phyloP scores from a whole-genome alignment of 2,113 vertebrate species.

The Epinephelus cyanopodus region DNA sequence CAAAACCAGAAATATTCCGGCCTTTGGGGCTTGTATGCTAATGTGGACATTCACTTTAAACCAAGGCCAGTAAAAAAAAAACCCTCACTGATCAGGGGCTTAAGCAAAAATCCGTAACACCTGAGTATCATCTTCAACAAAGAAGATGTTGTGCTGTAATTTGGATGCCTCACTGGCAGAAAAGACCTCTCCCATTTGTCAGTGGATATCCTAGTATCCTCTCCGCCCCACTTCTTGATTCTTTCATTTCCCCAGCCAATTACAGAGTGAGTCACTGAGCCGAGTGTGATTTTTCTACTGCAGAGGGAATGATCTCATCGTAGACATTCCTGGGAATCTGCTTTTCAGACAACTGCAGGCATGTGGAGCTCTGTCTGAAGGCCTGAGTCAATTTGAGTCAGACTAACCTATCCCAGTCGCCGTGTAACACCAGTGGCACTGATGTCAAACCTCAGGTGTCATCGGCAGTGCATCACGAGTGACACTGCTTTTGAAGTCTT shows the following conservation, averaged over 20 bases:
- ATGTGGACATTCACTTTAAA: slow-evolving; percentile 17
- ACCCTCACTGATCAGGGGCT: slow-evolving; percentile 17
- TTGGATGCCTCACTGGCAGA: slow-evolving; percentile 19
- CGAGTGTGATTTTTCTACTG: slow-evolving; percentile 34
- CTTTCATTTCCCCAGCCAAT: slow-evolving; percentile 52
- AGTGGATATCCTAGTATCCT: slow-evolving; percentile 43
- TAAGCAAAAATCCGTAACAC: neutral
- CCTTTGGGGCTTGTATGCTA: neutral
- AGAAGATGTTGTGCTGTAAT: slow-evolving; percentile 21
- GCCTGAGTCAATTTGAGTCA: slow-evolving; percentile 68
- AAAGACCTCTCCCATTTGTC: slow-evolving; percentile 49
- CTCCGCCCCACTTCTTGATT: slow-evolving; percentile 45
- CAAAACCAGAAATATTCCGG: neutral
- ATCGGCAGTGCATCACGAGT: neutral
- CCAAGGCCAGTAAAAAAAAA: neutral
- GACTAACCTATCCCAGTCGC: slow-evolving; percentile 5
- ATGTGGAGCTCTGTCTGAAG: slow-evolving; percentile 48
- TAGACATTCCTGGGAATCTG: slow-evolving; percentile 61
- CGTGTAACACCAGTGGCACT: slow-evolving; percentile 15
- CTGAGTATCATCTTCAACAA: neutral
- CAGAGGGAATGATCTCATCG: slow-evolving; percentile 76
- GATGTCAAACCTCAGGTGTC: slow-evolving; percentile 36
- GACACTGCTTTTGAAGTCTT: neutral
- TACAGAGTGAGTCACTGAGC: slow-evolving; percentile 54
- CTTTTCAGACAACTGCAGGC: slow-evolving; percentile 56